These are phyloP conservation scores for Xestobium rufovillosum DNA, from an alignment of 2,888 invertebrate genomes.

Conservation along the genomic window DNA sequence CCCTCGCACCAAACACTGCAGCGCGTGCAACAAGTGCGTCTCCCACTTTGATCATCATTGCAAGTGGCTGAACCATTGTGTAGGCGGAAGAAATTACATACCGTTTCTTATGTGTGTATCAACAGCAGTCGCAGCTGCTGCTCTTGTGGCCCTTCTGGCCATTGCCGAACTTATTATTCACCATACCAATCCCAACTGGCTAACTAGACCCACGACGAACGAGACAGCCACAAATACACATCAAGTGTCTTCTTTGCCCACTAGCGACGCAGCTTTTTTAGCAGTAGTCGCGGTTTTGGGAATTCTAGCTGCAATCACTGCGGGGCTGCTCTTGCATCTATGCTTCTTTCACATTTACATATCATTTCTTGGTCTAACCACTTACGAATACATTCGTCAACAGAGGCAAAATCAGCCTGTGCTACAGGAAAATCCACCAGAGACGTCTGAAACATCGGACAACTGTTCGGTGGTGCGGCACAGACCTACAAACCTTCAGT, in stretches of 20 bases:
- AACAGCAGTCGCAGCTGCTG: conserved; percentile 66
- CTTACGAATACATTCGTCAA: conserved; percentile 76
- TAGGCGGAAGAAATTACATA: conserved; percentile 84
- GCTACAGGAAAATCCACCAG: conserved; percentile 7
- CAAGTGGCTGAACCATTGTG: conserved; percentile 98
- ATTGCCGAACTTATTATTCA: conserved; percentile 62
- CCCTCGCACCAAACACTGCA: conserved; percentile 86
- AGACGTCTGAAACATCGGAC: not conserved
- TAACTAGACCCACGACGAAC: conserved; percentile 33
- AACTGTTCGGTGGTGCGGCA: conserved; percentile 15
- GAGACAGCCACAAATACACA: conserved; percentile 23
- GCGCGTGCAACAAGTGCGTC: conserved; percentile 96
- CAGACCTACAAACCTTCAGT: conserved; percentile 21
- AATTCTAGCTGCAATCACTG: conserved; percentile 64
- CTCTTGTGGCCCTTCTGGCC: conserved; percentile 62
- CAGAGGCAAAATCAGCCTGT: conserved; percentile 42
- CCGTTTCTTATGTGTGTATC: conserved; percentile 74
- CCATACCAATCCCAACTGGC: conserved; percentile 51
- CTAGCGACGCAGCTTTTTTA: conserved; percentile 54
- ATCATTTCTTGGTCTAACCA: conserved; percentile 74
- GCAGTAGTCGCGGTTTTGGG: conserved; percentile 57
- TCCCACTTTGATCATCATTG: conserved; percentile 95
- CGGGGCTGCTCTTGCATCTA: conserved; percentile 71
- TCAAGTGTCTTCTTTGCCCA: conserved; percentile 34
- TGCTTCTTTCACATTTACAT: conserved; percentile 87